Base-by-base conservation (phyloP, 2,888 invertebrate species). In the Orchesellides sinensis region DNA sequence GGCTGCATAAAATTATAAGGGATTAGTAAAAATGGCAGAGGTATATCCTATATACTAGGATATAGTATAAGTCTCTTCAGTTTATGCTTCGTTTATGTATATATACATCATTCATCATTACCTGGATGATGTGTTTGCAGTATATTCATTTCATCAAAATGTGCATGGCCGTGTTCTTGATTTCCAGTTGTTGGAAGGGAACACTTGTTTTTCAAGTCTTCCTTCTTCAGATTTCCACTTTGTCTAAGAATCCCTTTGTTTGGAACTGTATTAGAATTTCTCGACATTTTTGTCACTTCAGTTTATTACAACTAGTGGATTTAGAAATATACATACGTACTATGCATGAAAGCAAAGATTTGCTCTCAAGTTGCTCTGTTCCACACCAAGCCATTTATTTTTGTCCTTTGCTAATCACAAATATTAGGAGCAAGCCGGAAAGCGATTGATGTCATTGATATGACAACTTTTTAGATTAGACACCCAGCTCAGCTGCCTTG, bases 61-160 rank as follows among this genome's bases (percentile, higher is more conserved):
- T n/a, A n/a, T n/a, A n/a, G n/a, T n/a, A n/a, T n/a, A n/a, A n/a
- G n/a, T n/a, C n/a, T n/a, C n/a, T n/a, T n/a, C n/a, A n/a, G n/a
- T n/a, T n/a, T n/a, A n/a, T n/a, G n/a, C n/a, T n/a, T n/a, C n/a
- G n/a, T n/a, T n/a, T n/a, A n/a, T n/a, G n/a, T n/a, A n/a, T 54
- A 5, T 54, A 17, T 14, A 40, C 10, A 40, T 40, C 10, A 40
- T 40, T 14, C n/a, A 40, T 14, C 10, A 40, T 14, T 40, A 80
- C 80, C 75, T 61, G 84, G 84, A 73, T 84, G 84, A 17, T 66
- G 65, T 32, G 84, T 84, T 47, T 81, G 47, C 14, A 72, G 19
- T 17, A 84, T 84, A 27, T 84, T 84, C 68, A 61, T 82, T 32
- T 84, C 84, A 35, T 84, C 84, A 69, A 84, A 84, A 23, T 61